A percentile compares a stretch with the other conserved stretches of the same genome.
Conservation (phyloP, 2,797 vertebrate genomes). For the Oreonectes daqikongensis region DNA sequence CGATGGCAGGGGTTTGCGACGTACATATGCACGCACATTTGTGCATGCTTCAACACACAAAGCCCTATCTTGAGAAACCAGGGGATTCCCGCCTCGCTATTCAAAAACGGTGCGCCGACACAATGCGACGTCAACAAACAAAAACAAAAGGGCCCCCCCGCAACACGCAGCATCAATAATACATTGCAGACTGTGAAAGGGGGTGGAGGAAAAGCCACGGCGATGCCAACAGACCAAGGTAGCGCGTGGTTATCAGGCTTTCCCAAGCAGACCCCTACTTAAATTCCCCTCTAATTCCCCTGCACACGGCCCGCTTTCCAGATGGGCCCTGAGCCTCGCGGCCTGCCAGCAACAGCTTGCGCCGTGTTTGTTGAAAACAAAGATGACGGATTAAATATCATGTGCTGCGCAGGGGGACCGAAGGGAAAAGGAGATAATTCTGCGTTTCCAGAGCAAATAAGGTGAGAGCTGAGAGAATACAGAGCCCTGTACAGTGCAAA, state of each 20-base stretch:
- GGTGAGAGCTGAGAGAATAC: conserved; percentile 42
- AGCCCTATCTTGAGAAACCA: background rate
- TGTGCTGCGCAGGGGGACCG: conserved; percentile 70
- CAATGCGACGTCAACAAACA: conserved; percentile 55
- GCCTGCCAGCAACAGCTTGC: conserved; percentile 88
- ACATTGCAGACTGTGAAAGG: conserved; percentile 58
- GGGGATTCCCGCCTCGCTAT: conserved; percentile 6
- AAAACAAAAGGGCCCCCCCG: conserved; percentile 54
- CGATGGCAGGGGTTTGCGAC: conserved; percentile 24
- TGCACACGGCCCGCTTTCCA: conserved; percentile 83
- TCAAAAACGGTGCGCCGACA: conserved; percentile 21
- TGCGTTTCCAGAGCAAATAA: conserved; percentile 64
- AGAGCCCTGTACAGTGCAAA: conserved; percentile 30
- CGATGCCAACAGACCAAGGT: conserved; percentile 58
- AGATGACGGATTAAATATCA: conserved; percentile 91
- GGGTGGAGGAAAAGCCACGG: conserved; percentile 34
- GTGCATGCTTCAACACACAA: background rate
- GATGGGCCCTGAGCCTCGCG: conserved; percentile 82
- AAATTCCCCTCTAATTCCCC: conserved; percentile 75
- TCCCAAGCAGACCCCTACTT: conserved; percentile 66
- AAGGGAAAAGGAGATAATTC: conserved; percentile 56
- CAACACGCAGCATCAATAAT: conserved; percentile 61
- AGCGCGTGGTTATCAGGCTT: conserved; percentile 59
- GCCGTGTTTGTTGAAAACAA: conserved; percentile 89
- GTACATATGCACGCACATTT: conserved; percentile 9